phyloP scores from a whole-genome alignment of 1,140 invertebrate species.

The Pinna nobilis region DNA sequence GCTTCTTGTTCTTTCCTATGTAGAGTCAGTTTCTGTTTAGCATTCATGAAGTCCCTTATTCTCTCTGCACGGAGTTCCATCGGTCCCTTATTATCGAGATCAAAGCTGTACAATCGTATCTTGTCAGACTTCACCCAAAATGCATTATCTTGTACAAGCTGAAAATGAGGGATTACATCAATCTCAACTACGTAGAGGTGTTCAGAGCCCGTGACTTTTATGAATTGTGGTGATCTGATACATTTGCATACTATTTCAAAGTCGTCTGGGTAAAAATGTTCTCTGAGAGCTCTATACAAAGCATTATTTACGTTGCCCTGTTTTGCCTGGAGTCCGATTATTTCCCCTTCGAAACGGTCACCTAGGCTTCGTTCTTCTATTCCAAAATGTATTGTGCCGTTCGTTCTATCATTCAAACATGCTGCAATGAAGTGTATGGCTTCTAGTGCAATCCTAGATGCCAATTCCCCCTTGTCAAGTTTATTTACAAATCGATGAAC shows the following conservation, averaged over 20 bases:
- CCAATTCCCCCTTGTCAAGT: neutral
- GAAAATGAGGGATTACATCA: slow-evolving; percentile 44
- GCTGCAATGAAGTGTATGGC: slow-evolving; percentile 47
- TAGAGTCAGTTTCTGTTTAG: slow-evolving; percentile 26
- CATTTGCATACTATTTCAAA: slow-evolving; percentile 35
- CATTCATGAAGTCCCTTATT: slow-evolving; percentile 28
- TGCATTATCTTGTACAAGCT: slow-evolving; percentile 29
- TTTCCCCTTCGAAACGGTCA: slow-evolving; percentile 37
- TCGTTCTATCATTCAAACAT: slow-evolving; percentile 51
- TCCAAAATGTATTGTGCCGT: slow-evolving; percentile 59
- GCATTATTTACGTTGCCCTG: slow-evolving; percentile 27
- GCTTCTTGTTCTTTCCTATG: slow-evolving; percentile 41
- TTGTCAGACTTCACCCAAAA: slow-evolving; percentile 24
- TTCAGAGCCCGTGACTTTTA: slow-evolving; percentile 27
- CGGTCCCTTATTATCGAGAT: slow-evolving; percentile 28
- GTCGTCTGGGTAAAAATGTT: slow-evolving; percentile 34
- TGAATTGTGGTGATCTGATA: slow-evolving; percentile 44
- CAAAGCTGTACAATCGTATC: slow-evolving; percentile 21
- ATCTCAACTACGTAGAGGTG: slow-evolving; percentile 48
- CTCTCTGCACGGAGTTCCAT: neutral
- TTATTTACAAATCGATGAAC: slow-evolving; percentile 33
- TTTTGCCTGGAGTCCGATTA: slow-evolving; percentile 39
- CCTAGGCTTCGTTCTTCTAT: slow-evolving; percentile 28
- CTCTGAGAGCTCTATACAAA: slow-evolving; percentile 31
- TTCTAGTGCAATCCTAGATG: slow-evolving; percentile 41